Conservation (phyloP, 1,140 invertebrate genomes). For the Drosophila tropicalis region DNA sequence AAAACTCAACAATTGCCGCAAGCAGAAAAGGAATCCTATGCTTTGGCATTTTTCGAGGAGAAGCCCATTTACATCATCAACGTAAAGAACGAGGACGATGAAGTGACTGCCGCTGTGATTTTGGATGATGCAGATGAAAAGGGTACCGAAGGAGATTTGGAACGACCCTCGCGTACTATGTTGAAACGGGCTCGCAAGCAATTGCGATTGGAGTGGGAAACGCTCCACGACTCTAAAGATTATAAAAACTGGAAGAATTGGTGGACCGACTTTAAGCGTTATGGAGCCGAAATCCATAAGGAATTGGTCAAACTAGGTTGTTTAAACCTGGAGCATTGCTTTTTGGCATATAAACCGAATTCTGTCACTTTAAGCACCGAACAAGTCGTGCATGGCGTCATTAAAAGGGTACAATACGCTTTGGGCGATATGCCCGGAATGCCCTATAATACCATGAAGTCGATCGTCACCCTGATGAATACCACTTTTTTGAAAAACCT, state of each 20-base stretch:
- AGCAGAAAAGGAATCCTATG: constrained; percentile 64
- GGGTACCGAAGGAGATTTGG: constrained; percentile 23
- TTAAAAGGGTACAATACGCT: constrained; percentile 52
- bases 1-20: constrained; percentile 49
- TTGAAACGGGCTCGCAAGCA: constrained; percentile 58
- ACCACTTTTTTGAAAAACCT: constrained; percentile 62
- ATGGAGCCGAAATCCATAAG: constrained; percentile 53
- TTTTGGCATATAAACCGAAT: constrained; percentile 59
- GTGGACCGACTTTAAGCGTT: constrained; percentile 63
- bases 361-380: constrained; percentile 41
- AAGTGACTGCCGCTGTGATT: constrained; percentile 34
- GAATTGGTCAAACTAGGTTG: constrained; percentile 44
- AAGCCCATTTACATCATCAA: constrained; percentile 65
- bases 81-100: constrained; percentile 54
- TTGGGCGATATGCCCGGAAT: constrained; percentile 59
- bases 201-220: constrained; percentile 49
- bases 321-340: constrained; percentile 62
- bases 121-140: constrained; percentile 39
- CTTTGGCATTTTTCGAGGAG: constrained; percentile 68
- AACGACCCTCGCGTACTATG: constrained; percentile 47
- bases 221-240: constrained; percentile 41
- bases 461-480: constrained; percentile 65
- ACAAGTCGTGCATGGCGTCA: constrained; percentile 54
- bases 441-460: constrained; percentile 61
- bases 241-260: constrained; percentile 57